Evolutionary conservation across 1,140 invertebrate genomes (phyloP), one percentile per base, ranked within the genome.

Genomic region (Chymomyza costata): DNA sequence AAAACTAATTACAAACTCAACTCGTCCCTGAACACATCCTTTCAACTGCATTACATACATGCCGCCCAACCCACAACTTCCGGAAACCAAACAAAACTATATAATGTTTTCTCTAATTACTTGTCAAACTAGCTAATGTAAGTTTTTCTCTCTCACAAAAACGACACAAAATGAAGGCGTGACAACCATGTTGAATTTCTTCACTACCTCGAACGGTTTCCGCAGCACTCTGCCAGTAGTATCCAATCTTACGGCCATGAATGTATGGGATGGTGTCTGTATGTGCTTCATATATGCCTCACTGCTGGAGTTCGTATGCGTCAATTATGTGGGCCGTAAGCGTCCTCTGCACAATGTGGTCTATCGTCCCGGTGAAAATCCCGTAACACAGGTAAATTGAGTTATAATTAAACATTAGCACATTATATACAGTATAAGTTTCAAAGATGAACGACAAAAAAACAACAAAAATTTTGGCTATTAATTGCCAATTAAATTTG

Each of bases 231-330:
- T 97, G 81, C 95, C 95, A 2, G 95, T 97, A 39, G 95, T 97
- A 39, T 96, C 95, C 8, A 96, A 97, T 86, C 86, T 97, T 68
- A 96, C 94, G 43, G 95, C 95, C 7, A 97, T 97, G 95, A 97
- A 97, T 87, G 93, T 97, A 7, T 97, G 95, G 95, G 95, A 97
- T 82, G 94, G 95, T 45, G 95, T 97, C 13, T 97, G 95, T 81
- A 97, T 97, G 95, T 96, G 95, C 87, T 97, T 97, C 90, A 96
- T 96, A 83, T 97, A 97, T 86, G 95, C 95, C 39, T 96, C 94
- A 15, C 89, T 97, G 31, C 89, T 97, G 53, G 95, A 97, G 86
- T 97, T 97, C 86, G 95, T 97, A 11, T 95, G 94, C 85, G 95
- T 97, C 63, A 97, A 97, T 89, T 97, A 97, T 87, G 93, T 97